Evolutionary conservation across 2,113 vertebrate species (phyloP).

Genomic region (Astatoreochromis straeleni): DNA sequence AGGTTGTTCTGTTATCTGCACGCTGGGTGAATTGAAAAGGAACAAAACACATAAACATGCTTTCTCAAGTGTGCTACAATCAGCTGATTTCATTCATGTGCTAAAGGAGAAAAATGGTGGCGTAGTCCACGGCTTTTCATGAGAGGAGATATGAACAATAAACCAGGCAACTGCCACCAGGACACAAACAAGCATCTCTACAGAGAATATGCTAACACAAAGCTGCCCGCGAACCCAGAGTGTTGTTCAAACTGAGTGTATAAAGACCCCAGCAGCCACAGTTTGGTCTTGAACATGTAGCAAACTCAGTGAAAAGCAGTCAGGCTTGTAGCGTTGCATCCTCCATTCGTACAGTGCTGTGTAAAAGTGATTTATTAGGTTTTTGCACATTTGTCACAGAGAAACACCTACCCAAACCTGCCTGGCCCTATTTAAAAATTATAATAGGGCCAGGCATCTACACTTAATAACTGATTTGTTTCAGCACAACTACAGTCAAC

Average conservation of each 20-base stretch:
- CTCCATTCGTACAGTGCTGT: background rate
- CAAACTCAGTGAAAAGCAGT: background rate
- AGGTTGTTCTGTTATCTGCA: rapidly evolving
- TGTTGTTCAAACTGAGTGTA: background rate
- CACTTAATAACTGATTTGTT: background rate
- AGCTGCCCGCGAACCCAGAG: background rate
- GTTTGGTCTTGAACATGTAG: background rate
- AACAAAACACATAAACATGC: background rate
- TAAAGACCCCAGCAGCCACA: background rate
- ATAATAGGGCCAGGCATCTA: too few relatives aligned
- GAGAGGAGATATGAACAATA: background rate
- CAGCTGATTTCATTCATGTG: background rate
- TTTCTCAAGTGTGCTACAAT: background rate
- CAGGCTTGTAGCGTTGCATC: background rate
- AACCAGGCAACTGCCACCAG: background rate
- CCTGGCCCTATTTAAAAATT: background rate
- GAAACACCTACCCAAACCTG: background rate
- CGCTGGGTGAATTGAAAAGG: background rate
- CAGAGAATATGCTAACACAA: background rate
- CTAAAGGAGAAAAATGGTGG: rapidly evolving
- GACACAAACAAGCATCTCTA: background rate
- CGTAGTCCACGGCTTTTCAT: background rate
- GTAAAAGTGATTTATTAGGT: background rate
- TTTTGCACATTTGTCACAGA: background rate
- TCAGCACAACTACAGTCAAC: background rate